Evolutionary conservation across 1,140 invertebrate genomes (phyloP), one percentile per base, ranked within the genome.

Genomic region (Drosophila bocqueti): DNA sequence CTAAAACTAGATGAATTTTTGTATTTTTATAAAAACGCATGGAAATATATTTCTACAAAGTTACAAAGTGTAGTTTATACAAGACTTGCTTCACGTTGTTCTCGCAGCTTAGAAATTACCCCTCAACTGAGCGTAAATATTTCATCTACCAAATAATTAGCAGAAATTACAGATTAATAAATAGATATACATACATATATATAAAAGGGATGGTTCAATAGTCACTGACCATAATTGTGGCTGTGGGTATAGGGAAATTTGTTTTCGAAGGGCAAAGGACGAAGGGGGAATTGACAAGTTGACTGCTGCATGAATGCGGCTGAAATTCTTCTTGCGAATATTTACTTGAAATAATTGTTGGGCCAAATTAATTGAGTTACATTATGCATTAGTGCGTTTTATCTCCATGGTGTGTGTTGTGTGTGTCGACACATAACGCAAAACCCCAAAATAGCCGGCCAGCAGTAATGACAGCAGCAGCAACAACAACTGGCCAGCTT

Each of bases 361-460:
- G 79, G 45, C 63, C 72, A 83, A 89, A 87, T 87, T 87, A 83
- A 87, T 89, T 87, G 67, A 83, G 84, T 89, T 87, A 71, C 69
- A 83, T 81, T 81, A 66, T 84, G 31, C 60, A 75, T 61, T 67
- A 63, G 75, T 77, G 81, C 72, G 47, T 55, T n/a, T 16, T 65
- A 42, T 42, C 26, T 64, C n/a, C 29, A 3, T 10, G 13, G 58
- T 21, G 24, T 21, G 40, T 31, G 29, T 9, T 47, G 15, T 72
- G 42, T 71, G 26, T 52, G 21, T 73, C 9, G 52, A 63, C 50
- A 59, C 55, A 55, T 75, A 75, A 42, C 50, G 61, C 74, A 81
- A 67, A 83, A 79, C 66, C 76, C 57, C 61, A 80, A 83, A 78
- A 75, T 72, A 75, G 66, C 68, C 61, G 55, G 42, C 49, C 60